Base-by-base conservation (phyloP, 2,888 invertebrate genomes). In the Brenthis daphne region DNA sequence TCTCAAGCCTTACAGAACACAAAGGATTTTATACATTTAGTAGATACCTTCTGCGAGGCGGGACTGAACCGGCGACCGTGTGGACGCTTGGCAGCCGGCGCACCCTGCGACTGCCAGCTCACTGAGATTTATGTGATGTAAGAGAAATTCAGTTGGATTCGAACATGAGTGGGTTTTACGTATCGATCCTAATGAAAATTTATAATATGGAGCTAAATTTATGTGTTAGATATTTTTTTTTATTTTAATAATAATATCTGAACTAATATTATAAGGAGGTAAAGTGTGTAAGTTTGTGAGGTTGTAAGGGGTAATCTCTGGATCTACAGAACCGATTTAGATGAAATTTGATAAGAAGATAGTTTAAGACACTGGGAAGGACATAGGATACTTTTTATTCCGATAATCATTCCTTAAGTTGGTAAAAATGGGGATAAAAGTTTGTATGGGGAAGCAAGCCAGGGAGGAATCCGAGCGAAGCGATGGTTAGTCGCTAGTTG, bases 51-150 rank as follows among this genome's bases (percentile, higher is more conserved):
- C 8, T 0, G 37, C 37, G 33, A 47, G 43, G 64, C 57, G 64
- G 66, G 55, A 64, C 61, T 67, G 73, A 77, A 75, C 74, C 77
- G 73, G 75, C 72, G 76, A 75, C 76, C 75, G 71, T 69, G 67
- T 74, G 77, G 76, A 76, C 75, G 75, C 71, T 74, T 77, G 77
- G 78, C 77, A 77, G 57, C 66, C 71, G 51, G 64, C 65, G 73
- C 24, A 55, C 56, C 24, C 55, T n/a, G 67, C 57, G 24, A 47
- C 33, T 72, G 75, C 71, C 73, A 72, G 73, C 73, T 68, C 73
- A 37, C 37, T 43, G 67, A 75, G 77, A 79, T 79, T 79, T 79
- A 78, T 77, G 70, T 64, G 60, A 57, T 67, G 50, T 57, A 64
- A 53, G 58, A 51, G 56, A 69, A 63, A 63, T 68, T 57, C 57